phyloP scores from a whole-genome alignment of 2,797 vertebrate species.

The Artibeus lituratus region DNA sequence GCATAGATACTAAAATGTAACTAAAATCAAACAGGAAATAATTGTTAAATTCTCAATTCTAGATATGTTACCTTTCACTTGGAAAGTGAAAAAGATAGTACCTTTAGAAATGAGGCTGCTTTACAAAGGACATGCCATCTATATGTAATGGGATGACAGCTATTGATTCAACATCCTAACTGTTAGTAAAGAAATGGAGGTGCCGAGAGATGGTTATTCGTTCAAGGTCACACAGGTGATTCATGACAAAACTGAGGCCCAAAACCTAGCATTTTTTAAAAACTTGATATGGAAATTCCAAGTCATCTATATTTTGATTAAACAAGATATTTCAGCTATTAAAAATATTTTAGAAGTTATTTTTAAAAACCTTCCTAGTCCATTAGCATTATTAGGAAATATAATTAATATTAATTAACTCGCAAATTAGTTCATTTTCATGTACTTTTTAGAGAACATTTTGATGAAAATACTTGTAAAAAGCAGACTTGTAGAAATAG shows the following conservation, averaged over 20 bases:
- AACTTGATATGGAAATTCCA: not conserved
- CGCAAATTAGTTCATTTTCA: conserved; percentile 3
- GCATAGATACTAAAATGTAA: not conserved
- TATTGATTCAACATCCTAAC: not conserved
- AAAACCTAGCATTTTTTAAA: not conserved
- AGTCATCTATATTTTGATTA: not conserved
- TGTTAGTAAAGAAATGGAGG: conserved; percentile 26
- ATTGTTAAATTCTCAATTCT: not conserved
- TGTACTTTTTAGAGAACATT: not conserved
- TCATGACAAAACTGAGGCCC: not conserved
- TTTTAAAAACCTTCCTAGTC: not conserved
- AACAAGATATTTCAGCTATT: not conserved
- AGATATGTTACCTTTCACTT: not conserved
- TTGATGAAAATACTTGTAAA: conserved; percentile 16
- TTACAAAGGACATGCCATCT: not conserved
- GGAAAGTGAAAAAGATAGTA: not conserved
- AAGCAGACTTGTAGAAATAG: not conserved
- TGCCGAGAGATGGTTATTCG: not conserved
- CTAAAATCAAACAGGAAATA: not conserved
- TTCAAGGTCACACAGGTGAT: not conserved
- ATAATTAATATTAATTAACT: too few species aligned
- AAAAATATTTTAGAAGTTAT: not conserved
- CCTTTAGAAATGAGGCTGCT: not conserved
- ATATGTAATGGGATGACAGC: not conserved
- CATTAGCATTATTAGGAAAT: not conserved